These are phyloP conservation scores for Aptenodytes forsteri DNA, from an alignment of 2,113 vertebrate genomes.

Conservation along the genomic window DNA sequence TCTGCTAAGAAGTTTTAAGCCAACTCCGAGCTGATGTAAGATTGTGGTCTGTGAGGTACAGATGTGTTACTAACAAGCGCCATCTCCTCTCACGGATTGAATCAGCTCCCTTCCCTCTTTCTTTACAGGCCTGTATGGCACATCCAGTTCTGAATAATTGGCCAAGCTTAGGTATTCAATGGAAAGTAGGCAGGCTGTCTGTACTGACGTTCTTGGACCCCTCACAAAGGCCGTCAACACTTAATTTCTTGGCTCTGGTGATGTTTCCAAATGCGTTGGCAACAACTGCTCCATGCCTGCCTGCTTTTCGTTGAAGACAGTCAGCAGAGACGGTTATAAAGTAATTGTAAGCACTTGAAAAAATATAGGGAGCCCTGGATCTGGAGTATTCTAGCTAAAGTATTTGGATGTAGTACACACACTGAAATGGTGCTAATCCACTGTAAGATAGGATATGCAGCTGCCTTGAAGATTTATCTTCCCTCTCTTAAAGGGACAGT, in stretches of 20 bases:
- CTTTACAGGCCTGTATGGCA: conserved; percentile 41
- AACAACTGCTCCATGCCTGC: conserved; percentile 1
- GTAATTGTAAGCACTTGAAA: conserved; percentile 29
- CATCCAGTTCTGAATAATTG: conserved; percentile 38
- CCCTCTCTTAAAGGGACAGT: not conserved
- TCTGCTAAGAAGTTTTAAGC: not conserved
- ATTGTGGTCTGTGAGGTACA: not conserved
- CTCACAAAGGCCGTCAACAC: conserved; percentile 51
- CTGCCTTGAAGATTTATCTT: not conserved
- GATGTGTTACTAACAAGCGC: not conserved
- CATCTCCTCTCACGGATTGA: not conserved
- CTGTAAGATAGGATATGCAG: not conserved
- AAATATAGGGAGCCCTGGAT: not conserved
- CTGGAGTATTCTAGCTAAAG: not conserved
- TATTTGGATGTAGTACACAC: not conserved
- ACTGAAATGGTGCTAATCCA: not conserved
- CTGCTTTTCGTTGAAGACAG: not conserved
- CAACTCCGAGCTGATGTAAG: not conserved
- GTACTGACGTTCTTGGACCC: conserved; percentile 60
- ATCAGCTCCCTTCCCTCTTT: not conserved
- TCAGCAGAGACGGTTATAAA: not conserved
- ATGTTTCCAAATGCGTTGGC: conserved; percentile 21
- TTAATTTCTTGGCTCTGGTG: conserved; percentile 62
- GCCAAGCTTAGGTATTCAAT: conserved; percentile 53
- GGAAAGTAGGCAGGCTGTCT: conserved; percentile 59